Evolutionary conservation across 2,113 vertebrate species (phyloP).

Genomic region (Sitta europaea): DNA sequence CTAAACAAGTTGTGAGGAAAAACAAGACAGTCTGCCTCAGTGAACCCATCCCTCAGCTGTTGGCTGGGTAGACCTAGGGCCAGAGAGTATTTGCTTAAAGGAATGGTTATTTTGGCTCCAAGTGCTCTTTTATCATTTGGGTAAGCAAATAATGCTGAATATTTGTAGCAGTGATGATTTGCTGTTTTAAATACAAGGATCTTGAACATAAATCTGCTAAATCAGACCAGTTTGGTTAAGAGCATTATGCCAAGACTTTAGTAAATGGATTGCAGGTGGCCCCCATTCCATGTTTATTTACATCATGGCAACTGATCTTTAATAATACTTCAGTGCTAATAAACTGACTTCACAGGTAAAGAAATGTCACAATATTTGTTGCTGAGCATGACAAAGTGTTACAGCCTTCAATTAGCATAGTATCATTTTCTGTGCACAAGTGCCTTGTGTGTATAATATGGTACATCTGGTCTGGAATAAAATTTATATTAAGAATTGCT

Average conservation of each 20-base stretch:
- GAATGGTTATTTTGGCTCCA: not conserved
- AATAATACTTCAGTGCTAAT: not conserved
- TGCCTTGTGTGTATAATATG: fast-evolving
- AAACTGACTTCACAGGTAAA: not conserved
- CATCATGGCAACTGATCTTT: not conserved
- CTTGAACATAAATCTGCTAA: not conserved
- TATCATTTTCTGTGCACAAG: not conserved
- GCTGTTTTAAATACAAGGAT: not conserved
- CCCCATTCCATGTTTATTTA: not conserved
- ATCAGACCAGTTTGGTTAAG: not conserved
- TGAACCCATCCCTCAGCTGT: not conserved
- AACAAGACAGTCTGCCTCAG: not conserved
- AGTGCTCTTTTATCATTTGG: not conserved
- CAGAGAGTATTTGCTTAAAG: not conserved
- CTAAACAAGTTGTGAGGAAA: not conserved
- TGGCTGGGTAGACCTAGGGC: not conserved
- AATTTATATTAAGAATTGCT: not conserved
- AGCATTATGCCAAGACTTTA: not conserved
- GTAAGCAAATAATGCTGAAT: not conserved
- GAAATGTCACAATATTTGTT: not conserved
- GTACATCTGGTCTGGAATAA: not conserved
- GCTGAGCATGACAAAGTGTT: not conserved
- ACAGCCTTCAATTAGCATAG: not conserved
- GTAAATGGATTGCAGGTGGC: not conserved
- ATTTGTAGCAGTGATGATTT: not conserved